These are phyloP conservation scores for Phaethornis superciliosus DNA, from an alignment of 2,113 vertebrate species.

Conservation along the genomic window DNA sequence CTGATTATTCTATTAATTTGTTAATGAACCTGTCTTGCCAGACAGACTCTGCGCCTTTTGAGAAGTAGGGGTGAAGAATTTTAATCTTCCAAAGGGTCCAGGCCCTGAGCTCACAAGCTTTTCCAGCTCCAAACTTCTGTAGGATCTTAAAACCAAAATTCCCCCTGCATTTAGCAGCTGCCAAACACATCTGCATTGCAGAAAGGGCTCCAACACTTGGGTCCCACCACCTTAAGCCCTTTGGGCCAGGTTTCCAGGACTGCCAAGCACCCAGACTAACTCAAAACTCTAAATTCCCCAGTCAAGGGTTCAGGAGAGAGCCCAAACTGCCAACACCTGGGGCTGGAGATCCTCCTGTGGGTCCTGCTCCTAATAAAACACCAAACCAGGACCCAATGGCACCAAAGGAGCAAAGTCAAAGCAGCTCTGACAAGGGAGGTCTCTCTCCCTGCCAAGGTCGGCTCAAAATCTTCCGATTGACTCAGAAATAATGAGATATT, in stretches of 20 bases:
- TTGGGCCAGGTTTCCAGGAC: not conserved
- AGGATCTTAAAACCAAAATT: not conserved
- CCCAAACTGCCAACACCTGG: accelerated
- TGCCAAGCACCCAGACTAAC: not conserved
- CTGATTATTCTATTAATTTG: slow-evolving; percentile 87
- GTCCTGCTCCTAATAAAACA: not conserved
- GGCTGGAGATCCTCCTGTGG: accelerated
- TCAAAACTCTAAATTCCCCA: not conserved
- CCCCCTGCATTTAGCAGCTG: not conserved
- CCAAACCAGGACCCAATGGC: accelerated
- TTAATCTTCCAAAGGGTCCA: slow-evolving; percentile 44
- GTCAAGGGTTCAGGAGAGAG: not conserved
- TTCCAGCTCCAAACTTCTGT: slow-evolving; percentile 14
- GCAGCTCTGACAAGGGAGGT: not conserved
- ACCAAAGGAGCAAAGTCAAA: not conserved
- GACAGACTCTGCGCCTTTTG: slow-evolving; percentile 68
- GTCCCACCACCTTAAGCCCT: not conserved
- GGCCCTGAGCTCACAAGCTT: not conserved
- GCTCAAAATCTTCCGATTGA: not conserved
- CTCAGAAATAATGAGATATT: slow-evolving; percentile 40
- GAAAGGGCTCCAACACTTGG: not conserved
- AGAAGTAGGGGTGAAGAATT: slow-evolving; percentile 50
- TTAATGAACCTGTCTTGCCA: slow-evolving; percentile 83
- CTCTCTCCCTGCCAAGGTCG: not conserved
- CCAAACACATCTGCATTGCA: not conserved